Base-by-base conservation (phyloP, 2,113 vertebrate genomes). In the Dinomys branickii region DNA sequence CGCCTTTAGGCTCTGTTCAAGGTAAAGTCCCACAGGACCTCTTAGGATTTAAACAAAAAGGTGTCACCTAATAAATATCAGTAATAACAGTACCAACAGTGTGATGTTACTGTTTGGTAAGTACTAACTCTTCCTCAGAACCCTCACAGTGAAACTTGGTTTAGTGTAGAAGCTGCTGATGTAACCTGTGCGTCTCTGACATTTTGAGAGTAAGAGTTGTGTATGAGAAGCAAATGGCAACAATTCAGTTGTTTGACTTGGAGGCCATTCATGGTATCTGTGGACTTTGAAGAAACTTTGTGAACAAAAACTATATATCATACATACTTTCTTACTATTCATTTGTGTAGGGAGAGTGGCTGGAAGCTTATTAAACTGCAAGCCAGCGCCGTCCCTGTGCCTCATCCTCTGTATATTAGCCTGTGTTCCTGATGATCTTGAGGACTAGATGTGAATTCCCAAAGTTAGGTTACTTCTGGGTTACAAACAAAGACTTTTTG, bases 401-500 rank as follows among this genome's bases (percentile, higher is more conserved):
- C 8, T 19, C 1, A 1, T 78, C n/a, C 14, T 22, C 22, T 90
- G 1, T 91, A 16, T 91, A 20, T 87, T 80, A 90, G 47, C 56
- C 69, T 92, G 81, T 96, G 0, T 88, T 88, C 93, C 41, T 85
- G 33, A 0, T 97, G 61, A 95, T 96, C 71, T 81, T 95, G 47
- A 97, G 69, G 52, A 69, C 9, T 58, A n/a, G 65, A 50, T 12
- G 26, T n/a, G 26, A 78, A 87, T 94, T 90, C n/a, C 90, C 63
- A 78, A 96, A 97, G 90, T 94, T 96, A 94, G 33, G 35, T 20
- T 61, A 63, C 71, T 81, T 95, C 75, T 97, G 90, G 58, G 38
- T 95, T 97, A 90, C 95, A 97, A 94, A 94, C 0, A 1, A 96
- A 94, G 71, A 92, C 87, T 88, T 94, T 22, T 61, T 94, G 61